Conservation (phyloP, 1,140 invertebrate genomes). For the Zelostemma sp. region DNA sequence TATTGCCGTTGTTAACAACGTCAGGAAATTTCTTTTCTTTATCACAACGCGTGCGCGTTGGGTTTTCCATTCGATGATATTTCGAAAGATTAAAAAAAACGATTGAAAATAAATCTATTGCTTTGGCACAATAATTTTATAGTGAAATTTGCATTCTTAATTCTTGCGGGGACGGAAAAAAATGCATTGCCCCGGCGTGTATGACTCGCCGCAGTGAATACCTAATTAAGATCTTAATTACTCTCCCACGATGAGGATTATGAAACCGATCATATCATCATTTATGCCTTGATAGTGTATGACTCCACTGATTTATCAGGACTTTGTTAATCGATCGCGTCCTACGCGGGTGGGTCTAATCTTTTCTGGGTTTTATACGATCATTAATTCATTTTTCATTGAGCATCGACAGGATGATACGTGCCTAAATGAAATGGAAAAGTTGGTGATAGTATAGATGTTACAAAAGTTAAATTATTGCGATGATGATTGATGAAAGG, state of each 20-base stretch:
- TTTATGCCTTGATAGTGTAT: slow-evolving; percentile 50
- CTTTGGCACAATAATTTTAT: no score
- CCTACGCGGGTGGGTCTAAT: background rate
- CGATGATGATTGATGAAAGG: slow-evolving; percentile 2
- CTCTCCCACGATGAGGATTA: slow-evolving; percentile 63
- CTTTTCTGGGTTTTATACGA: background rate
- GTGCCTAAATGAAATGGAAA: background rate
- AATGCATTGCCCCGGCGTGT: background rate
- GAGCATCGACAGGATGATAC: background rate
- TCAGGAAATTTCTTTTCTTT: slow-evolving; percentile 33
- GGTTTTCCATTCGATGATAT: no score
- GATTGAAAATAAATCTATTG: no score
- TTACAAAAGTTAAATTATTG: background rate
- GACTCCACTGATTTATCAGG: slow-evolving; percentile 31
- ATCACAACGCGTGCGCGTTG: no score
- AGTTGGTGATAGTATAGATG: background rate
- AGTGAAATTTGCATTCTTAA: background rate
- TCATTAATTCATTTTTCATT: slow-evolving; percentile 26
- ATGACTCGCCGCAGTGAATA: slow-evolving; percentile 53
- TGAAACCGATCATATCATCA: slow-evolving; percentile 63
- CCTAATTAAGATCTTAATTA: slow-evolving; percentile 68
- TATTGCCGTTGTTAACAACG: slow-evolving; percentile 48
- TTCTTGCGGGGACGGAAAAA: slow-evolving; percentile 10
- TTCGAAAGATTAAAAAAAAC: no score
- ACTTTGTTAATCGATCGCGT: slow-evolving; percentile 19